Evolutionary conservation across 1,140 invertebrate species (phyloP).

Genomic region (Brachionus rotundiformis): DNA sequence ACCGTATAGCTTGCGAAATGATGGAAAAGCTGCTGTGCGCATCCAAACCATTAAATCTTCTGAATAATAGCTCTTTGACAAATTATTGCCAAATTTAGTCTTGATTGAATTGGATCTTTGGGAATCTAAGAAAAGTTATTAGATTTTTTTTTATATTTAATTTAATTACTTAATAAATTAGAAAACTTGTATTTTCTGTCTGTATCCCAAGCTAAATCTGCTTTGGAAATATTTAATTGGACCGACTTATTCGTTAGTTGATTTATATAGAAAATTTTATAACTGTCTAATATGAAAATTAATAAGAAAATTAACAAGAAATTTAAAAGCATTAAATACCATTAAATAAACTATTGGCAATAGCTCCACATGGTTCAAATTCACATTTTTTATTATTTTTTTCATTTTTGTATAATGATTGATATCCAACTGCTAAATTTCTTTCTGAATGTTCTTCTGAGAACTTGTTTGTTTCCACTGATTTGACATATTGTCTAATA

Average conservation of each 20-base stretch:
- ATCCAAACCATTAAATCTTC: slow-evolving; percentile 98
- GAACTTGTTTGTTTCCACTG: slow-evolving; percentile 89
- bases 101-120: slow-evolving; percentile 56
- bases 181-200: slow-evolving; percentile 77
- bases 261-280: not conserved
- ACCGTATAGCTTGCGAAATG: slow-evolving; percentile 89
- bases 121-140: not conserved
- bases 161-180: not conserved
- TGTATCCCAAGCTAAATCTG: slow-evolving; percentile 88
- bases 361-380: slow-evolving; percentile 89
- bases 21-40: slow-evolving; percentile 90
- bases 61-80: slow-evolving; percentile 89
- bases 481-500: slow-evolving; percentile 95
- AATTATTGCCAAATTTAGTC: slow-evolving; percentile 76
- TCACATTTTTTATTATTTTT: slow-evolving; percentile 36
- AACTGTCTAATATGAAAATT: slow-evolving; percentile 10
- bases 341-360: slow-evolving; percentile 95
- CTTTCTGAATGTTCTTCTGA: slow-evolving; percentile 68
- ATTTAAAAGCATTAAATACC: slow-evolving; percentile 68
- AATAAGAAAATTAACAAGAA: not conserved
- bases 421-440: slow-evolving; percentile 59
- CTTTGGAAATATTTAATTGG: slow-evolving; percentile 87
- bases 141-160: not conserved
- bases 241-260: not conserved
- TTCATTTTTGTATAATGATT: slow-evolving; percentile 58